These are phyloP conservation scores for Astyanax mexicanus DNA, from an alignment of 2,797 vertebrate genomes.

Conservation along the genomic window DNA sequence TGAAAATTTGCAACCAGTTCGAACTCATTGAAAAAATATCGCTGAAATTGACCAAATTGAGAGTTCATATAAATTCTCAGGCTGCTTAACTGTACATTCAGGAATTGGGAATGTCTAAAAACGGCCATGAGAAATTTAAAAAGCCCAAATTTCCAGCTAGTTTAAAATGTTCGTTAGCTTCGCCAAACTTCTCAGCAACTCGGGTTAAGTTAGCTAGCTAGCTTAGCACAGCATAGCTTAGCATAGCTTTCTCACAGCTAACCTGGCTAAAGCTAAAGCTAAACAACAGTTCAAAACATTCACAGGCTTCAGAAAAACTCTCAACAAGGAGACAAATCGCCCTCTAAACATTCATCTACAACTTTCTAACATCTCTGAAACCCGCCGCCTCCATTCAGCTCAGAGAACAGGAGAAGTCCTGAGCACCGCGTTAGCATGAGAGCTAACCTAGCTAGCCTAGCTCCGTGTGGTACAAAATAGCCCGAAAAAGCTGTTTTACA, in stretches of 20 bases:
- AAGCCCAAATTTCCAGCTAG: background rate
- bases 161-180: background rate
- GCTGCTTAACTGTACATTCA: too few species aligned
- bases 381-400: background rate
- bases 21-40: too few species aligned
- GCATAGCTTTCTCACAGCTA: background rate
- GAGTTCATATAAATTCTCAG: too few species aligned
- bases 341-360: too few species aligned
- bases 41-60: too few species aligned
- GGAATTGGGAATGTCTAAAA: too few species aligned
- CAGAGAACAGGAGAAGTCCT: background rate
- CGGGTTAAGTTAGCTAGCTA: background rate
- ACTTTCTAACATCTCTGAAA: background rate
- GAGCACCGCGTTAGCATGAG: background rate
- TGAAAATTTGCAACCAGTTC: background rate
- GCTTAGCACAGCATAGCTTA: background rate
- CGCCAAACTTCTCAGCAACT: constrained; percentile 35
- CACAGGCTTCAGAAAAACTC: background rate
- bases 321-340: background rate
- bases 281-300: background rate
- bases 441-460: background rate
- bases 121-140: background rate
- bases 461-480: background rate
- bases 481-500: background rate
- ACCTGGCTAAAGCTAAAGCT: background rate